Conservation (phyloP, 1,140 invertebrate species). For the Bombyx mori region ASM3026992v2 NC_085114.1:6960001-6960500, state of each 20-base stretch:
- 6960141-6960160: background rate
- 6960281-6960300: conserved; percentile 79
- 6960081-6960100: too few relatives aligned
- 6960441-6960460: background rate
- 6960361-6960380: conserved; percentile 91
- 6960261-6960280: conserved; percentile 41
- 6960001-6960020: too few relatives aligned
- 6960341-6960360: conserved; percentile 88
- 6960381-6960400: conserved; percentile 91
- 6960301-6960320: conserved; percentile 89
- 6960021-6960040: too few relatives aligned
- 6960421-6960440: background rate
- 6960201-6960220: background rate
- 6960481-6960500: conserved; percentile 89
- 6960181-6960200: background rate
- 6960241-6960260: background rate
- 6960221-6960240: background rate
- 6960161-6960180: background rate
- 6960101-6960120: too few relatives aligned
- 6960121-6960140: too few relatives aligned
- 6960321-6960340: conserved; percentile 96
- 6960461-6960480: conserved; percentile 61
- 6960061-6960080: too few relatives aligned
- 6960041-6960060: too few relatives aligned
- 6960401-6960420: conserved; percentile 21